These are phyloP conservation scores for Drosophila tristis DNA, from an alignment of 1,140 invertebrate genomes.

Conservation along the genomic window DNA sequence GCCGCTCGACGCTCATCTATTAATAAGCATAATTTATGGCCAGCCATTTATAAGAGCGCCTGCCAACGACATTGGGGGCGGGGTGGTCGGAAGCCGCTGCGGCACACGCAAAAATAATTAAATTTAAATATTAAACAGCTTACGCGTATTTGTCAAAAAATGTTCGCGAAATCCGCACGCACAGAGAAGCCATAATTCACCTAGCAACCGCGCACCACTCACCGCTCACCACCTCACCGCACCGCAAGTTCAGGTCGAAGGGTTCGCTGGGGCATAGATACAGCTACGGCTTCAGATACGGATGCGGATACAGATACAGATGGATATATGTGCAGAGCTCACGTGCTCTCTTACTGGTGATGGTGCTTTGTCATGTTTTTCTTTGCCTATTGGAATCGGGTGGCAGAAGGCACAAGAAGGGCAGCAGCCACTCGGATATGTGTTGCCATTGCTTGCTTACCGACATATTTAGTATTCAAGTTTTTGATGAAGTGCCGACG, in stretches of 20 bases:
- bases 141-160: slow-evolving; percentile 73
- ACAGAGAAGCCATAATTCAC: slow-evolving; percentile 62
- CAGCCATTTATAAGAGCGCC: slow-evolving; percentile 50
- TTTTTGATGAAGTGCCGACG: slow-evolving; percentile 59
- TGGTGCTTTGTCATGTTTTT: slow-evolving; percentile 54
- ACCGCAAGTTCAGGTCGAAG: slow-evolving; percentile 12
- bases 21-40: slow-evolving; percentile 74
- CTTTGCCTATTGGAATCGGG: slow-evolving; percentile 17
- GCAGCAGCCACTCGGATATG: slow-evolving; percentile 9
- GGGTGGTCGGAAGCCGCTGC: not conserved
- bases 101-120: slow-evolving; percentile 72
- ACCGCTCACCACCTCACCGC: slow-evolving; percentile 14
- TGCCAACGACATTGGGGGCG: not conserved
- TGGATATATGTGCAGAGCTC: slow-evolving; percentile 29
- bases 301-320: not conserved
- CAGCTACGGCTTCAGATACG: not conserved
- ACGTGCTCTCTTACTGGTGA: slow-evolving; percentile 28
- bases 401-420: too few species aligned
- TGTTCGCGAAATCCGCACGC: slow-evolving; percentile 53
- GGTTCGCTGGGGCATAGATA: not conserved
- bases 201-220: slow-evolving; percentile 52
- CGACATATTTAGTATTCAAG: slow-evolving; percentile 64
- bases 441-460: slow-evolving; percentile 26
- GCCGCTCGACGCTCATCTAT: slow-evolving; percentile 55
- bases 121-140: slow-evolving; percentile 82